phyloP scores from a whole-genome alignment of 1,140 invertebrate species.

The Phymorhynchus buccinoides region DNA sequence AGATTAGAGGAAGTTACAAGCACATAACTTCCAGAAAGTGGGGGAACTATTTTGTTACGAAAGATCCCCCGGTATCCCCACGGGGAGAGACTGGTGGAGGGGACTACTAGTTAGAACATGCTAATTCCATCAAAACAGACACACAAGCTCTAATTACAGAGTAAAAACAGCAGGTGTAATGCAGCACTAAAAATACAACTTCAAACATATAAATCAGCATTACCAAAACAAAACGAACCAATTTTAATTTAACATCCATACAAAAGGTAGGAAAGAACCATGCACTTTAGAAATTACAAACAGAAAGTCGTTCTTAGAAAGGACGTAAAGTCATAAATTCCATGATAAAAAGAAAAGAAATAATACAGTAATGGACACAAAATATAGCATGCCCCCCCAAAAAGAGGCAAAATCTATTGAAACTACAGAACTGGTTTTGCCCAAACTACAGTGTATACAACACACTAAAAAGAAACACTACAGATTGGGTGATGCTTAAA shows the following conservation, averaged over 20 bases:
- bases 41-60: too few relatives aligned
- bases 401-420: not conserved
- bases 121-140: too few relatives aligned
- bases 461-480: constrained; percentile 5
- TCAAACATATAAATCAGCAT: not conserved
- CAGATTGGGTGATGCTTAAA: constrained; percentile 22
- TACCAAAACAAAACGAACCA: not conserved
- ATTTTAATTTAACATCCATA: not conserved
- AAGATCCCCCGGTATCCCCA: too few relatives aligned
- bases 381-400: too few relatives aligned
- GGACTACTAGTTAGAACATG: too few relatives aligned
- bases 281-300: not conserved
- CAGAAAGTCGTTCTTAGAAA: too few relatives aligned
- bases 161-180: too few relatives aligned
- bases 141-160: too few relatives aligned
- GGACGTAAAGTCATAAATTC: too few relatives aligned
- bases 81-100: too few relatives aligned
- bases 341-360: constrained; percentile 2
- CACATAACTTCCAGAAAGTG: too few relatives aligned
- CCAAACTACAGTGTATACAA: not conserved
- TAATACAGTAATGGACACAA: not conserved
- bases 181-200: not conserved
- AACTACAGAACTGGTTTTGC: not conserved
- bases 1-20: too few relatives aligned
- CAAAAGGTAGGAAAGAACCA: not conserved